Base-by-base conservation (phyloP, 37 sponge, comb jelly and placozoan genomes). In the Ianthella basta region DNA sequence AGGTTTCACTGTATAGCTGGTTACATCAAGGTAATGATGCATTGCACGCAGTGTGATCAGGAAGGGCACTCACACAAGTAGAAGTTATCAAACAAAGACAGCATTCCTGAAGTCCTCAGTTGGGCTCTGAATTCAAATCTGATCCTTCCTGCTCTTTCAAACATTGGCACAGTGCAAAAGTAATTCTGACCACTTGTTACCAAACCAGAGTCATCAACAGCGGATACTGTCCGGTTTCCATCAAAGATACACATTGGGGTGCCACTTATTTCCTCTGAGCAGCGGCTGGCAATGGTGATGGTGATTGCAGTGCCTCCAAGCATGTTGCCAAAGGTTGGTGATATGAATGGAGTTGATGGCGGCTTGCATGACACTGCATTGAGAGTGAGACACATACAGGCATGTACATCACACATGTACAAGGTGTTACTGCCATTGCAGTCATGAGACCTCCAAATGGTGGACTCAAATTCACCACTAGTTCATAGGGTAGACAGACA, bases 281-380 rank as follows among this genome's bases (percentile, higher is more conserved):
- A 75, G 23, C 40, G 19, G 1, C 40, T 24, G 20, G 35, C 37
- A 24, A 75, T 1, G 35, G 44, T 50, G n/a, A 86, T 30, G 16
- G 84, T 40, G 0, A 89, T 60, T 55, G 75, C 65, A 55, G 87
- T 83, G 21, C 91, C 91, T 60, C 91, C 91, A 19, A 87, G 33
- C 81, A 83, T 84, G 80, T 68, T 87, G 14, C 91, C 91, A 74
- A 56, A 80, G 19, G 77, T 39, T 18, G 87, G 91, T 20, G 41
- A 39, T 12, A 83, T 37, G 8, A 70, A 33, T 35, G 36, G 72
- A 36, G 72, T 70, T 2, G 36, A 70, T 10, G 72, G 5, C 37
- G 29, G 72, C 72, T 70, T 16, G 12, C 72, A 70, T 20, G 36
- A 33, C 72, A 70, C 36, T 70, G 72, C n/a, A n/a, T n/a, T 70